Base-by-base conservation (phyloP, 1,140 invertebrate species). In the Drosophila fuyamai region DNA sequence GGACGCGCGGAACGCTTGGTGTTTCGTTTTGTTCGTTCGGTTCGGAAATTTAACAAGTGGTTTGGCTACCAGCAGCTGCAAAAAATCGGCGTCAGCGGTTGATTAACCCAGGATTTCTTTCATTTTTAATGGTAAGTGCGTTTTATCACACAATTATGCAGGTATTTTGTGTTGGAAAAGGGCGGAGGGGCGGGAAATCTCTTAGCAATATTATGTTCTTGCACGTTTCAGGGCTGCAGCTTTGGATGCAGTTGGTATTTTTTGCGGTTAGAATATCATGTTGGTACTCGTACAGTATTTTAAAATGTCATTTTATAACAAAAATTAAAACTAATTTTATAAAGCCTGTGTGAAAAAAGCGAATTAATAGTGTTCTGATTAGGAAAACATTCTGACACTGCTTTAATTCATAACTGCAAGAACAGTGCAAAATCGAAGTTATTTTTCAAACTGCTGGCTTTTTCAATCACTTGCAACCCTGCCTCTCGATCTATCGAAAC, bases 1-100 rank as follows among this genome's bases (percentile, higher is more conserved):
- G 60, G 62, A 61, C 41, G 23, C 66, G 59, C 47, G 79, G 72
- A 86, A 83, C 76, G 72, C 78, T 74, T 79, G 58, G 76, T 83
- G 76, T 84, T 83, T 83, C 60, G 32, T 58, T 57, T 47, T 51
- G 51, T 62, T 58, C 66, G 58, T 76, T 68, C 40, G 48, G 54
- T 41, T 36, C 1, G 29, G 29, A 63, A 65, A 71, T 77, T 83
- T 86, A 86, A 86, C 83, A 86, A 86, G 83, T 86, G 83, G 83
- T 86, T 86, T 88, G 73, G 62, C 63, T 46, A 54, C 47, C 67
- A 63, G 23, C 70, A 72, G 63, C 81, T 70, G 71, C 68, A 74
- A 47, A 47, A 70, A 59, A 56, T 66, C 35, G 54, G 58, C 51
- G 48, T 75, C 48, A 63, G 65, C 36, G 29, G 40, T 46, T 57